These are phyloP conservation scores for Plecturocebus donacophilus DNA, from an alignment of 2,113 vertebrate genomes.

Conservation along the genomic window DNA sequence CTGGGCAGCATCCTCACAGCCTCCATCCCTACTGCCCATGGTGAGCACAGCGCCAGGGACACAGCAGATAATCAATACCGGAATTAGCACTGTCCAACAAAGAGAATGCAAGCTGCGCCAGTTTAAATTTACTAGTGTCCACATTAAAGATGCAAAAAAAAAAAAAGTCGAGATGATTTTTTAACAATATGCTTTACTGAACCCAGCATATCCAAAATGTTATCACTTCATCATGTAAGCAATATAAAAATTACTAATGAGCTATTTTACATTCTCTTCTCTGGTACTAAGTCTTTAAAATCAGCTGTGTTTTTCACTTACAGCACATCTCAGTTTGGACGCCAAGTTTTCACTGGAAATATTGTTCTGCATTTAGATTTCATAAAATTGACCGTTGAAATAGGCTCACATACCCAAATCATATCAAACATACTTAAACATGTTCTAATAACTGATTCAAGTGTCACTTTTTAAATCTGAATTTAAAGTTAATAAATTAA, in stretches of 20 bases:
- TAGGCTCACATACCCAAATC: not conserved
- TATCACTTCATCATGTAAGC: not conserved
- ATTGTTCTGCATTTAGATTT: not conserved
- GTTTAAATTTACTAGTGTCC: not conserved
- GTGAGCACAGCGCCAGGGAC: rapidly evolving
- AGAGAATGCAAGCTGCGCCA: not conserved
- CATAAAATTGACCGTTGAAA: not conserved
- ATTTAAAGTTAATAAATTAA: not conserved
- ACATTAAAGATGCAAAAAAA: not conserved
- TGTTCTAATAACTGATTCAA: not conserved
- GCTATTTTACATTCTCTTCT: not conserved
- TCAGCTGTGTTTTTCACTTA: not conserved
- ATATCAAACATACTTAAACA: not conserved
- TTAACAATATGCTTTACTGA: not conserved
- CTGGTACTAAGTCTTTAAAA: not conserved
- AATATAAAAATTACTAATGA: not conserved
- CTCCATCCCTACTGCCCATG: not conserved
- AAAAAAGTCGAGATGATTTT: slow-evolving; percentile 18
- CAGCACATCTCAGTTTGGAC: not conserved
- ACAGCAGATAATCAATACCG: not conserved
- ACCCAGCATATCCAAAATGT: not conserved
- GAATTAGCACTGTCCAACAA: not conserved
- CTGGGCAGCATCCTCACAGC: not conserved
- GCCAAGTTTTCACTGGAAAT: not conserved
- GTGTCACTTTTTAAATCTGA: not conserved